phyloP scores from a whole-genome alignment of 2,113 vertebrate species.

The Phoenicopterus ruber region DNA sequence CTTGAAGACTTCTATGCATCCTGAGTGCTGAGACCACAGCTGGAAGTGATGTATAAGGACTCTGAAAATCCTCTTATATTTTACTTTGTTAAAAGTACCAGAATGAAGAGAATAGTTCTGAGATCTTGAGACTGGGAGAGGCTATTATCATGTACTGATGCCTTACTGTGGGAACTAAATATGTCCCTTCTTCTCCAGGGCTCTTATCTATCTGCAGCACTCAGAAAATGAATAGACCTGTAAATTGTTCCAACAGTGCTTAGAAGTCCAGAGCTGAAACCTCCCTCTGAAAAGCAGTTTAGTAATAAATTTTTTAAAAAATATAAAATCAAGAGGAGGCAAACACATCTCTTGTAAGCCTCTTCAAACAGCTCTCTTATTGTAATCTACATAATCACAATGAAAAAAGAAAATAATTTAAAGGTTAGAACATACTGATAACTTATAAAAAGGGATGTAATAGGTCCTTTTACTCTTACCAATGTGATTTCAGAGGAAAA shows the following conservation, averaged over 20 bases:
- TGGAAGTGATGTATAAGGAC: neutral
- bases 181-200: neutral
- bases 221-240: neutral
- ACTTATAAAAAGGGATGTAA: neutral
- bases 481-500: neutral
- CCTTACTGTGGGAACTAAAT: neutral
- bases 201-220: constrained; percentile 33
- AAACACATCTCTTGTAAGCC: neutral
- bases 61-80: neutral
- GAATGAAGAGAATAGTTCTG: neutral
- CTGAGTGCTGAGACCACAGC: neutral
- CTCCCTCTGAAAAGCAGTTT: constrained; percentile 10
- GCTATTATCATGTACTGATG: neutral
- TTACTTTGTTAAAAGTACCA: neutral
- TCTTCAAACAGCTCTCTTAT: constrained; percentile 30
- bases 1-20: constrained; percentile 40
- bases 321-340: neutral
- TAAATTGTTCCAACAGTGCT: neutral
- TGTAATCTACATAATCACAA: neutral
- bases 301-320: neutral
- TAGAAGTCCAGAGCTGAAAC: neutral
- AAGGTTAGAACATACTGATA: neutral
- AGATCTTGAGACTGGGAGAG: constrained; percentile 17
- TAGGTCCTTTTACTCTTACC: neutral
- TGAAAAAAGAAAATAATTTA: neutral